These are phyloP conservation scores for Hormaphis cornu DNA, from an alignment of 1,140 invertebrate species.

Conservation along the genomic window DNA sequence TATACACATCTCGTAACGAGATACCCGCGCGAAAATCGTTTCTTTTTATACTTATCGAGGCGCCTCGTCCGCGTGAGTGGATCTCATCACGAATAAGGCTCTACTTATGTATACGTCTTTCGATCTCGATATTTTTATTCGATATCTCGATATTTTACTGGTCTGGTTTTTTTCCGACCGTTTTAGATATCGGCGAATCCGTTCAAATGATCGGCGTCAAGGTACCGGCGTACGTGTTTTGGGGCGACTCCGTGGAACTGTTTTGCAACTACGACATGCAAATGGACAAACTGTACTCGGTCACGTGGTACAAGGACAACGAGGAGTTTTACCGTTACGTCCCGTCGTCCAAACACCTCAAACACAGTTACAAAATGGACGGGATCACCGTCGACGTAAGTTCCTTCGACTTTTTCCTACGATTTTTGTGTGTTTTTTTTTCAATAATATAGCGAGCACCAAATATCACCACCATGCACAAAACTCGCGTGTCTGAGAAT, in stretches of 20 bases:
- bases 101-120: too few species aligned
- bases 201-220: conserved; percentile 54
- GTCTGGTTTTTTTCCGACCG: neutral
- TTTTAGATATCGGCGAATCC: conserved; percentile 41
- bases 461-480: too few species aligned
- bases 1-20: too few species aligned
- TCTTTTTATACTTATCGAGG: too few species aligned
- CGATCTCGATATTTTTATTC: too few species aligned
- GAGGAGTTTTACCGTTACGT: conserved; percentile 77
- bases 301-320: conserved; percentile 81
- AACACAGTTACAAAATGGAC: conserved; percentile 58
- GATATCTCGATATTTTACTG: too few species aligned
- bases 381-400: conserved; percentile 75
- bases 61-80: too few species aligned
- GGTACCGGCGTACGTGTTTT: conserved; percentile 58
- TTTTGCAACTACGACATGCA: conserved; percentile 71
- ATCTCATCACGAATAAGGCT: too few species aligned
- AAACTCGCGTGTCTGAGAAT: too few species aligned
- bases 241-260: conserved; percentile 57
- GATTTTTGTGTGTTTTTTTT: neutral
- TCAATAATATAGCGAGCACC: conserved; percentile 22
- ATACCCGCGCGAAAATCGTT: too few species aligned
- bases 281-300: conserved; percentile 63
- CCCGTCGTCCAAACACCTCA: conserved; percentile 62
- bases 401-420: conserved; percentile 37